Conservation (phyloP, 2,888 invertebrate species). For the Choristoneura rosaceana region DNA sequence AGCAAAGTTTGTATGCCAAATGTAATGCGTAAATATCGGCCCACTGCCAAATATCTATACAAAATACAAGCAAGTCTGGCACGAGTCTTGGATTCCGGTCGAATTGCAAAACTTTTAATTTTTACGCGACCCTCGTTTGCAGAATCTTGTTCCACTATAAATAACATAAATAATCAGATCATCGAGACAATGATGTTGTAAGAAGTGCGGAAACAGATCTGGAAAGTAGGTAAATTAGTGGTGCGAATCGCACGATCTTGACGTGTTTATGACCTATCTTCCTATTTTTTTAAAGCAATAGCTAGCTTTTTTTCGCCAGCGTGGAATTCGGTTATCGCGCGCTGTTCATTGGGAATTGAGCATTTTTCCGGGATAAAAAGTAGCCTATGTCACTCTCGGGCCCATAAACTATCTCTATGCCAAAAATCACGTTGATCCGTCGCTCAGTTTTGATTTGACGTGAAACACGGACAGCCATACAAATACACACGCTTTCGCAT, state of each 20-base stretch:
- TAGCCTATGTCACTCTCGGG: no score
- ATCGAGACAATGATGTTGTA: neutral
- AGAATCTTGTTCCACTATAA: constrained; percentile 6
- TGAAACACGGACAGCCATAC: no score
- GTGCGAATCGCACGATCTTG: neutral
- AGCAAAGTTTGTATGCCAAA: constrained; percentile 60
- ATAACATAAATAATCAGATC: neutral
- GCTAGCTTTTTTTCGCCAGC: no score
- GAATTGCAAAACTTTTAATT: constrained; percentile 5
- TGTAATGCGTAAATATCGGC: constrained; percentile 57
- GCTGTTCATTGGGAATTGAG: no score
- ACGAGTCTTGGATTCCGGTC: constrained; percentile 12
- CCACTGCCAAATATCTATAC: constrained; percentile 57
- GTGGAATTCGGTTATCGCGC: no score
- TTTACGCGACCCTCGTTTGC: neutral
- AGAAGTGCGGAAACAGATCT: neutral
- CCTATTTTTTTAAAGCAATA: no score
- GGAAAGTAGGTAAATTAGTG: neutral
- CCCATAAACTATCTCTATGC: no score
- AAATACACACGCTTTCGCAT: no score
- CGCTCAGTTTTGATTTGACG: no score
- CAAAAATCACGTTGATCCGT: no score
- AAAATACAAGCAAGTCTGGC: constrained; percentile 32
- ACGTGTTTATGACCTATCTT: neutral
- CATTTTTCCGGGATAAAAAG: no score